Evolutionary conservation across 2,113 vertebrate species (phyloP).

Genomic region (Myrmecobius fasciatus): DNA sequence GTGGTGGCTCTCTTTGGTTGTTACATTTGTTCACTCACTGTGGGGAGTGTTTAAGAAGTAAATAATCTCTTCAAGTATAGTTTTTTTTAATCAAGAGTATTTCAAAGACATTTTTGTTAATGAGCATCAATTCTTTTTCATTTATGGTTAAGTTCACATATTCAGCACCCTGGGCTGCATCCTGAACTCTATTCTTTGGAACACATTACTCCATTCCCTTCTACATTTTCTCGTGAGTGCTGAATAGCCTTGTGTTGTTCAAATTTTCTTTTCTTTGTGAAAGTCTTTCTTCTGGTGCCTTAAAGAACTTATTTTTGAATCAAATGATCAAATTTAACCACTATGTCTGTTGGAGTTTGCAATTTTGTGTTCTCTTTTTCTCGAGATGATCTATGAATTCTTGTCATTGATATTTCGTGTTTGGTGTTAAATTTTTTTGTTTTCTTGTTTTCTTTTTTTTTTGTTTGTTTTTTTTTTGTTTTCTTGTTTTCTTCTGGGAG

Average conservation of each 20-base stretch:
- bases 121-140: neutral
- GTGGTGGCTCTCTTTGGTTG: neutral
- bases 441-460: neutral
- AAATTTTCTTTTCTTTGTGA: neutral
- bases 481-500: neutral
- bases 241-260: neutral
- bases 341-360: too few species aligned
- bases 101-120: neutral
- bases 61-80: neutral
- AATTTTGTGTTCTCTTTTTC: too few species aligned
- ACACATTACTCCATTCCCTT: neutral
- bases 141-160: neutral
- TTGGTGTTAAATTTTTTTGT: neutral
- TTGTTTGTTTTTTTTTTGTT: neutral
- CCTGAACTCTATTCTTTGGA: neutral
- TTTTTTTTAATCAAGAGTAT: neutral
- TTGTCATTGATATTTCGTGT: neutral
- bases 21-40: neutral
- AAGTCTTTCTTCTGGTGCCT: neutral
- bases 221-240: neutral
- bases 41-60: neutral
- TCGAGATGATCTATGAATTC: neutral
- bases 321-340: too few species aligned
- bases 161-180: neutral
- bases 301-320: neutral